Evolutionary conservation across 2,113 vertebrate species (phyloP).

Genomic region (Mustelus asterias): DNA sequence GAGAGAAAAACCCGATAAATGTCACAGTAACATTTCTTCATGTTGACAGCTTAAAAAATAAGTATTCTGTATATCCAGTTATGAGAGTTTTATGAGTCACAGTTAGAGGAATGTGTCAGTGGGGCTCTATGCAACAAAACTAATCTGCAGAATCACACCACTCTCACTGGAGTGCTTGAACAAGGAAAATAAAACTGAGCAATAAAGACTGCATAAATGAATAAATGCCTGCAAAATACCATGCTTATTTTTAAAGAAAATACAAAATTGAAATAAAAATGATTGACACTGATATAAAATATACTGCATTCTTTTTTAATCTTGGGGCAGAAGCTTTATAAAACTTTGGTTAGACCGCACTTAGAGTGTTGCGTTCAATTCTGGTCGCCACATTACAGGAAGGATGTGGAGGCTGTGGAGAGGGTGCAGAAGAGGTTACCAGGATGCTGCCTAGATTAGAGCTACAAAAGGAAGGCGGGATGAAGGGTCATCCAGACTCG

Average conservation of each 20-base stretch:
- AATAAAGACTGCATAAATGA: background rate
- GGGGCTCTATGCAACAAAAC: background rate
- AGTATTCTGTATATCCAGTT: background rate
- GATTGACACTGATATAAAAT: background rate
- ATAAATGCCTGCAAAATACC: background rate
- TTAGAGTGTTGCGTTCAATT: too few species aligned
- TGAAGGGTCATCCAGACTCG: too few species aligned
- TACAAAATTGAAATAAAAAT: background rate
- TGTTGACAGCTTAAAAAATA: constrained; percentile 2
- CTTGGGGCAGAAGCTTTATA: background rate
- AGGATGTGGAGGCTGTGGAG: too few species aligned
- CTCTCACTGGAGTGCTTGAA: background rate
- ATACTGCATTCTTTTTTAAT: background rate
- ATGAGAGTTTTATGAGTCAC: background rate
- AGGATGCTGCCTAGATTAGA: too few species aligned
- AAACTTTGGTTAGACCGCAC: too few species aligned
- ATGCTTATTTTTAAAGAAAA: background rate
- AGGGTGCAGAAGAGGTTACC: too few species aligned
- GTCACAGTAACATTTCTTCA: background rate
- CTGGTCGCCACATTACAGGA: too few species aligned
- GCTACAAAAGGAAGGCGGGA: too few species aligned
- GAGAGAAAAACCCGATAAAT: background rate
- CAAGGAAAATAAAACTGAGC: background rate
- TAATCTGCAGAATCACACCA: background rate
- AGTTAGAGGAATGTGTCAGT: background rate